These are phyloP conservation scores for Tiliacea aurago DNA, from an alignment of 2,888 invertebrate genomes.

Conservation along the genomic window DNA sequence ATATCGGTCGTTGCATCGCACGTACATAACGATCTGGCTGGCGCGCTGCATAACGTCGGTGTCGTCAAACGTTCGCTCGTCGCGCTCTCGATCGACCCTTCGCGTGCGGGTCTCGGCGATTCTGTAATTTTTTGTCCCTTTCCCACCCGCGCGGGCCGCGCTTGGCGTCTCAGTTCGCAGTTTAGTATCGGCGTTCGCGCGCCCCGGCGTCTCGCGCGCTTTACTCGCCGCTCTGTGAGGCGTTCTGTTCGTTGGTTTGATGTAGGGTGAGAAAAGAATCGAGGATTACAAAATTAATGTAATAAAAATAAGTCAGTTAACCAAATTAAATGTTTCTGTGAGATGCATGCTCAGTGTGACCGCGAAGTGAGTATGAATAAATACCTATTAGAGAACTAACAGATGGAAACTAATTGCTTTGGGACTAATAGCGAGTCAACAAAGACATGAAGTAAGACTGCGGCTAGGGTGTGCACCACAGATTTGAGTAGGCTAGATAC, in stretches of 20 bases:
- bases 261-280: slow-evolving; percentile 69
- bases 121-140: slow-evolving; percentile 85
- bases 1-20: slow-evolving; percentile 67
- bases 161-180: slow-evolving; percentile 70
- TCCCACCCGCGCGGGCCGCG: slow-evolving; percentile 77
- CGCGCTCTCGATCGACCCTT: slow-evolving; percentile 90
- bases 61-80: slow-evolving; percentile 92
- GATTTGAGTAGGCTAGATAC: too few relatives aligned
- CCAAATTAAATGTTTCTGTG: slow-evolving; percentile 64
- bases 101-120: slow-evolving; percentile 87
- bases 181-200: slow-evolving; percentile 72
- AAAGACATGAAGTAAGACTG: slow-evolving; percentile 50
- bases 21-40: slow-evolving; percentile 97
- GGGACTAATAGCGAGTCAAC: slow-evolving; percentile 60
- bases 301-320: slow-evolving; percentile 71
- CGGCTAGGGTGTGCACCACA: slow-evolving; percentile 28
- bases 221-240: slow-evolving; percentile 79
- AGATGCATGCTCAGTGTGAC: slow-evolving; percentile 66
- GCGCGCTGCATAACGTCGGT: slow-evolving; percentile 96
- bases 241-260: slow-evolving; percentile 71
- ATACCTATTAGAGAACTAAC: slow-evolving; percentile 62
- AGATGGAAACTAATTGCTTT: slow-evolving; percentile 59
- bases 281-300: slow-evolving; percentile 76
- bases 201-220: slow-evolving; percentile 73
- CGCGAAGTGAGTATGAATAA: slow-evolving; percentile 61